A percentile compares a stretch with the other conserved stretches of the same genome.
Evolutionary conservation across 2,888 invertebrate genomes (phyloP).

Genomic region (Tetramorium bicarinatum): DNA sequence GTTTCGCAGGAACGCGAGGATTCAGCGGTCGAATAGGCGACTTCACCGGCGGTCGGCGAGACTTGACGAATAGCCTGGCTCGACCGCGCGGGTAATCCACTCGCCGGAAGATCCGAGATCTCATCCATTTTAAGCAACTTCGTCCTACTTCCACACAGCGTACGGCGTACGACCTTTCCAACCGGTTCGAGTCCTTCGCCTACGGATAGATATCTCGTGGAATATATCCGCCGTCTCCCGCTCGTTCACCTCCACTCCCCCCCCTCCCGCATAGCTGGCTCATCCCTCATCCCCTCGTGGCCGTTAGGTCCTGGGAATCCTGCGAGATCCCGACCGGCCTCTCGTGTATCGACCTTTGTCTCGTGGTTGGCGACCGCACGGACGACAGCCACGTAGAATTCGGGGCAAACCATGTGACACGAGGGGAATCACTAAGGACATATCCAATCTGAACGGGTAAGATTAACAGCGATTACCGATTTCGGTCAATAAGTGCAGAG

Average conservation of each 20-base stretch:
- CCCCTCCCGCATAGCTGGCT: constrained; percentile 25
- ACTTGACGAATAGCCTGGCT: constrained; percentile 74
- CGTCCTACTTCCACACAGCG: constrained; percentile 72
- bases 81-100: constrained; percentile 78
- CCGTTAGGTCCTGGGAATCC: constrained; percentile 55
- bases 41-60: constrained; percentile 67
- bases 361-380: constrained; percentile 57
- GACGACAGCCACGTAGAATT: constrained; percentile 52
- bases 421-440: constrained; percentile 43
- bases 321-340: constrained; percentile 53
- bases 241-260: constrained; percentile 45
- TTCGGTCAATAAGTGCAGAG: neutral
- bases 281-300: constrained; percentile 38
- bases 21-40: constrained; percentile 37
- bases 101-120: constrained; percentile 76
- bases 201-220: constrained; percentile 76
- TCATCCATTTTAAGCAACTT: constrained; percentile 81
- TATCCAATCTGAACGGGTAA: constrained; percentile 54
- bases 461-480: constrained; percentile 58
- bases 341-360: constrained; percentile 66
- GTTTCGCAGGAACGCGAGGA: constrained; percentile 18
- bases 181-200: constrained; percentile 71
- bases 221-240: constrained; percentile 70
- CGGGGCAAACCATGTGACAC: constrained; percentile 47
- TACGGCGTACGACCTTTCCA: constrained; percentile 66